Base-by-base conservation (phyloP, 1,140 invertebrate genomes). In the Dendroctonus valens region DNA sequence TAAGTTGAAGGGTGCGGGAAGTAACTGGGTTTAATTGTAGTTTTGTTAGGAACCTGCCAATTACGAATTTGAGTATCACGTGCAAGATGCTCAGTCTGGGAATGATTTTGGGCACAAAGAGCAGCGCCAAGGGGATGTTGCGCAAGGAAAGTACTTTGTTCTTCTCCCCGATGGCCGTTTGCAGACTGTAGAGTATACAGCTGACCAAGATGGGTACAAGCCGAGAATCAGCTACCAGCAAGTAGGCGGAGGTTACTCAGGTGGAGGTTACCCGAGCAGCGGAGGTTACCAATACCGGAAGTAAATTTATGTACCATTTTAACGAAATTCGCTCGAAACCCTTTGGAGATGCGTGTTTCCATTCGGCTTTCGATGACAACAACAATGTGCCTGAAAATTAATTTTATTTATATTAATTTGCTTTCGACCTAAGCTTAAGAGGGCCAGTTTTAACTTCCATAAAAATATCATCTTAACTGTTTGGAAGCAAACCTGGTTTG, bases 101-200 rank as follows among this genome's bases (percentile, higher is more conserved):
- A 88, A 88, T 59, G 87, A 90, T 71, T 91, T 89, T 68, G 85
- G 86, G 0, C 89, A 91, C 77, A 82, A 87, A 75, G 89, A 90
- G 74, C 81, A 83, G 0, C 83, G 88, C 41, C 82, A 87, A 72
- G 88, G 87, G 41, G 85, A 87, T 71, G 80, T 83, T 12, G 85
- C 87, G 50, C 81, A 85, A 58, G 90, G 89, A 52, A 80, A 85
- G 58, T 91, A 90, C 77, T 88, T 86, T 73, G 89, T 91, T 0
- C 79, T 90, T 4, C 78, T 91, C 52, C 89, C 89, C 67, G 89
- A 91, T 78, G 89, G 90, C 59, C 86, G 89, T 68, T 86, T 86
- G 72, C 89, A 91, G 80, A 81, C 84, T 57, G 91, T 93, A 0
- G 86, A 89, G 69, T 93, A 93, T 76, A 85, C 87, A 73, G 90